Percentiles rank a stretch among this genome's conserved stretches.
These are phyloP conservation scores for Ophthalmolycus amberensis DNA, from an alignment of 2,113 vertebrate species.

Conservation along the genomic window DNA sequence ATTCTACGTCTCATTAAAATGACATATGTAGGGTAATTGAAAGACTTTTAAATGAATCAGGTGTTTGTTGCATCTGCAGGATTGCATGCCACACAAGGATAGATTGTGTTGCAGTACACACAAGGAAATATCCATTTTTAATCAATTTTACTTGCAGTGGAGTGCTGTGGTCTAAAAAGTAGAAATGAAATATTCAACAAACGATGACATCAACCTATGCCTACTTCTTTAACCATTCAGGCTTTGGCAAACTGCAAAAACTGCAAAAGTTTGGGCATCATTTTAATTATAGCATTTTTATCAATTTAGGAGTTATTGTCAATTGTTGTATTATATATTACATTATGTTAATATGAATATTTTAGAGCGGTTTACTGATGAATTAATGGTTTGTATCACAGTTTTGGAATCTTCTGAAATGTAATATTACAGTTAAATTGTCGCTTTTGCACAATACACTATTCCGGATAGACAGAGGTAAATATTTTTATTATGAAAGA, in stretches of 20 bases:
- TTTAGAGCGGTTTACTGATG: neutral
- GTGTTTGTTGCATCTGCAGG: conserved; percentile 1
- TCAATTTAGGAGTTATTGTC: neutral
- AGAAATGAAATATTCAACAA: conserved; percentile 38
- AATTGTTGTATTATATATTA: neutral
- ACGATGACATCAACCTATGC: neutral
- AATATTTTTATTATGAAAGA: neutral
- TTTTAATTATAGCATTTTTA: neutral
- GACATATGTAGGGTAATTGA: neutral
- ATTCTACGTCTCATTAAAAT: neutral
- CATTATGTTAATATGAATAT: neutral
- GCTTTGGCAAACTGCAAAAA: neutral
- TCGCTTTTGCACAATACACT: neutral
- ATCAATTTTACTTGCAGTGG: conserved; percentile 44
- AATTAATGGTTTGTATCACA: neutral
- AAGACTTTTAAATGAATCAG: conserved; percentile 7
- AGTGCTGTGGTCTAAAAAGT: conserved; percentile 28
- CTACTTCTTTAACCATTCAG: neutral
- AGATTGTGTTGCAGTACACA: conserved; percentile 34
- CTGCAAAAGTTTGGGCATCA: neutral
- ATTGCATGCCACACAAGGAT: conserved; percentile 13
- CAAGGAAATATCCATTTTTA: conserved; percentile 64
- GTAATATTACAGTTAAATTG: neutral
- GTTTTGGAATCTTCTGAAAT: neutral
- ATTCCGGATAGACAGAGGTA: neutral